Percentiles rank a stretch among this genome's conserved stretches.
phyloP scores from a whole-genome alignment of 2,113 vertebrate genomes.

The Australoheros scitulus region DNA sequence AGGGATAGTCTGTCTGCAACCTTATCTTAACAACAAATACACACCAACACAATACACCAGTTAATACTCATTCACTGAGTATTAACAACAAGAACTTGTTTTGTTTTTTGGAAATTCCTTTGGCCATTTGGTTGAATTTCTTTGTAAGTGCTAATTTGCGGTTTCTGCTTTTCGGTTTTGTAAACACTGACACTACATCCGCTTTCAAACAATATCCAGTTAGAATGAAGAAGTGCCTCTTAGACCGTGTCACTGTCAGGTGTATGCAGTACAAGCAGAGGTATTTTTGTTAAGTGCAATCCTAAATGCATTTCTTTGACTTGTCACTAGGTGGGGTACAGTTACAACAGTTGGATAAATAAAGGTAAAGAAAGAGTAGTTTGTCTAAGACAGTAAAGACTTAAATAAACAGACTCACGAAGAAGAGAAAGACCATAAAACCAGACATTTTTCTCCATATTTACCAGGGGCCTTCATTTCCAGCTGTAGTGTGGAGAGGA shows the following conservation, averaged over 20 bases:
- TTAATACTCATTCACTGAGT: neutral
- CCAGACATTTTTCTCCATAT: neutral
- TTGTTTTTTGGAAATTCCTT: slow-evolving; percentile 12
- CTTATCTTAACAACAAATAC: neutral
- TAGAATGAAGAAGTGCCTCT: slow-evolving; percentile 20
- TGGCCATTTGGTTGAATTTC: slow-evolving; percentile 5
- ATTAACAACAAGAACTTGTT: neutral
- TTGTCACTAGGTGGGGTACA: slow-evolving; percentile 50
- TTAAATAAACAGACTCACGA: neutral
- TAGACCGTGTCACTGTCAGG: neutral
- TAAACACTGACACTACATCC: slow-evolving; percentile 23
- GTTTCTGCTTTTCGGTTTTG: slow-evolving; percentile 45
- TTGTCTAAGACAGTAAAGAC: neutral
- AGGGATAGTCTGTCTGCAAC: neutral
- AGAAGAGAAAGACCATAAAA: neutral
- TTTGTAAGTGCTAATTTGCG: neutral
- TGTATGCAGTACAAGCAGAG: neutral
- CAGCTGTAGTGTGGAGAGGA: slow-evolving; percentile 88
- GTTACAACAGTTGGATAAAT: neutral
- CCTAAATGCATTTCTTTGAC: slow-evolving; percentile 18
- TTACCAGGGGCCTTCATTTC: slow-evolving; percentile 92
- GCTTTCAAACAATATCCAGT: slow-evolving; percentile 8
- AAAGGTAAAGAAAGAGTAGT: neutral
- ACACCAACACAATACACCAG: neutral
- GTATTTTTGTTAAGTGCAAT: rapidly evolving